phyloP scores from a whole-genome alignment of 1,140 invertebrate species.

The Apis mellifera region DNA sequence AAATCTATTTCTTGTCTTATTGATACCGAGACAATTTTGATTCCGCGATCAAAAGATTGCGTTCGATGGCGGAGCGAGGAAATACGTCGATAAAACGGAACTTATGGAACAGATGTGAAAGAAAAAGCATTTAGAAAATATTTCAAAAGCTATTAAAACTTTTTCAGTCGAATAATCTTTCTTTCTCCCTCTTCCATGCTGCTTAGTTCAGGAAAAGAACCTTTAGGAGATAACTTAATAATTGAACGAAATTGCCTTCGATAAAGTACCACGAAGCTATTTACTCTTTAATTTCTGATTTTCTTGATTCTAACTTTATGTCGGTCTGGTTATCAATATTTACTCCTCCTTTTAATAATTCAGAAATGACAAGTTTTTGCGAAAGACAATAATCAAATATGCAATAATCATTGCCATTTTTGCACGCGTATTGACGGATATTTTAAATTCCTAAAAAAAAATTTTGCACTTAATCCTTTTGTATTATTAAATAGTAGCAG shows the following conservation, averaged over 20 bases:
- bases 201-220: neutral
- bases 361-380: neutral
- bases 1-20: neutral
- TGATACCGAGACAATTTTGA: neutral
- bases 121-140: neutral
- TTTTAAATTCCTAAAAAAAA: too few relatives aligned
- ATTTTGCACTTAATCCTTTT: too few relatives aligned
- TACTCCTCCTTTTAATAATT: neutral
- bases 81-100: neutral
- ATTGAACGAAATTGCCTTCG: constrained; percentile 6
- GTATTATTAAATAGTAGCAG: too few relatives aligned
- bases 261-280: neutral
- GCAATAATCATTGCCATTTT: too few relatives aligned
- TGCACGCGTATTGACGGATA: too few relatives aligned
- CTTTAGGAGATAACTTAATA: constrained; percentile 22
- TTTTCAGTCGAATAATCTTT: constrained; percentile 11
- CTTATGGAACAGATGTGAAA: neutral
- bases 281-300: constrained; percentile 5
- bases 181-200: neutral
- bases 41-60: neutral
- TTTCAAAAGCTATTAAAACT: constrained; percentile 19
- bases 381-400: constrained; percentile 4
- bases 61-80: neutral
- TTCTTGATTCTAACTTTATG: neutral
- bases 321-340: constrained; percentile 13